These are phyloP conservation scores for Cerceris ruficornis DNA, from an alignment of 2,888 invertebrate genomes.

Conservation along the genomic window DNA sequence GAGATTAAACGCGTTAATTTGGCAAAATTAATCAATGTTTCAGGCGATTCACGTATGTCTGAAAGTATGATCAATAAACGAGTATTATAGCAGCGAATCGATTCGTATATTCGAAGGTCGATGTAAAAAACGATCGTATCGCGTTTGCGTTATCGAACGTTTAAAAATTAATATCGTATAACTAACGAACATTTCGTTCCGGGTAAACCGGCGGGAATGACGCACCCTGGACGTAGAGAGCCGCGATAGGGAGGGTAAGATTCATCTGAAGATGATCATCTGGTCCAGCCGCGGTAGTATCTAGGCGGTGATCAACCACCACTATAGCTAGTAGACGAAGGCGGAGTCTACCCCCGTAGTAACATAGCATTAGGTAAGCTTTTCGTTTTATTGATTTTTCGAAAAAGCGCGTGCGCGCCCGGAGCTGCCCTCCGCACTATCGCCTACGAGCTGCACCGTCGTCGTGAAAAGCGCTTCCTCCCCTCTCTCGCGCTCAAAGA, in stretches of 20 bases:
- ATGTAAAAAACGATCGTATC: too few relatives aligned
- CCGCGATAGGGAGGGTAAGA: conserved; percentile 47
- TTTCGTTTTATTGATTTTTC: conserved; percentile 82
- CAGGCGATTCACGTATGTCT: too few relatives aligned
- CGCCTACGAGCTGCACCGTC: conserved; percentile 76
- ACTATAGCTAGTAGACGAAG: conserved; percentile 80
- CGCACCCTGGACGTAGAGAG: conserved; percentile 70
- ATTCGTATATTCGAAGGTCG: too few relatives aligned
- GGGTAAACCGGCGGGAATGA: conserved; percentile 56
- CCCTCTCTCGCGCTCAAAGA: conserved; percentile 59
- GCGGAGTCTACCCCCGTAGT: conserved; percentile 80
- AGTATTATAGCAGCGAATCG: too few relatives aligned
- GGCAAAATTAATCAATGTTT: too few relatives aligned
- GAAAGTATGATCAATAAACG: too few relatives aligned
- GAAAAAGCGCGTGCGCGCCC: conserved; percentile 81
- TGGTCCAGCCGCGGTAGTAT: conserved; percentile 73
- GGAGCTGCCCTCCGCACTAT: conserved; percentile 78
- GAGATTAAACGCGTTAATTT: too few relatives aligned
- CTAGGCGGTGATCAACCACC: conserved; percentile 76
- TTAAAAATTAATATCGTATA: background rate
- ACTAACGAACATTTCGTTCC: conserved; percentile 9
- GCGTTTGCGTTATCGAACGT: background rate
- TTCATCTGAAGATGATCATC: conserved; percentile 80
- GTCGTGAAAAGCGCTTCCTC: conserved; percentile 73
- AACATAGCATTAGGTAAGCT: conserved; percentile 81